Base-by-base conservation (phyloP, 2,797 vertebrate species). In the Mus spretus region DNA sequence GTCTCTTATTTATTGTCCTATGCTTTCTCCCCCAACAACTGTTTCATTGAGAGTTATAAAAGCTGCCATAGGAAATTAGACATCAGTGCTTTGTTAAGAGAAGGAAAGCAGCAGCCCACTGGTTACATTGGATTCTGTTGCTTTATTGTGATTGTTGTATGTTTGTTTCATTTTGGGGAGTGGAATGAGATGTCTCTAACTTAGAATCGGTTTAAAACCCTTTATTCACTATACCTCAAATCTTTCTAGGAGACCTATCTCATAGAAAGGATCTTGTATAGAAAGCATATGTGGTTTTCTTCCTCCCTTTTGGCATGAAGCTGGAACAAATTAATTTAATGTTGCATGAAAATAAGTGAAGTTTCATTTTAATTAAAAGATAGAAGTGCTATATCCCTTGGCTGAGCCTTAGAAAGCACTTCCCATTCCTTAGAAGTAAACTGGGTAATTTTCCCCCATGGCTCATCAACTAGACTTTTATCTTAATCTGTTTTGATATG, bases 311-410 rank as follows among this genome's bases (percentile, higher is more conserved):
- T 97, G 96, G 91, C 93, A 94, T 65, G 93, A 84, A 78, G 95
- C 91, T 95, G 97, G 65, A 98, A 94, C 47, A 96, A 91, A 97
- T 86, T 79, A 93, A 90, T 61, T 80, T 93, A 97, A 97, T 3
- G 3, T 81, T 97, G 61, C 72, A 92, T 83, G 81, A 97, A 98
- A 98, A 98, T 82, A 97, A 98, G 96, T 22, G 50, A 96, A 91
- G 44, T 65, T 87, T 79, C 90, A 37, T 74, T 61, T 95, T 97
- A 97, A 96, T 91, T 22, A 98, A 97, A 13, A 97, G 55, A 92
- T 0, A 96, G 84, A 53, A 89, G 17, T 31, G 19, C 31, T 97
- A 24, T 28, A 67, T 88, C 15, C 59, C 95, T 96, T 95, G 91
- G 47, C 79, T 96, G 47, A 95, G 65, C 47, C 34, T 80, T 89